phyloP scores from a whole-genome alignment of 2,113 vertebrate species.

The Lonchura striata region DNA sequence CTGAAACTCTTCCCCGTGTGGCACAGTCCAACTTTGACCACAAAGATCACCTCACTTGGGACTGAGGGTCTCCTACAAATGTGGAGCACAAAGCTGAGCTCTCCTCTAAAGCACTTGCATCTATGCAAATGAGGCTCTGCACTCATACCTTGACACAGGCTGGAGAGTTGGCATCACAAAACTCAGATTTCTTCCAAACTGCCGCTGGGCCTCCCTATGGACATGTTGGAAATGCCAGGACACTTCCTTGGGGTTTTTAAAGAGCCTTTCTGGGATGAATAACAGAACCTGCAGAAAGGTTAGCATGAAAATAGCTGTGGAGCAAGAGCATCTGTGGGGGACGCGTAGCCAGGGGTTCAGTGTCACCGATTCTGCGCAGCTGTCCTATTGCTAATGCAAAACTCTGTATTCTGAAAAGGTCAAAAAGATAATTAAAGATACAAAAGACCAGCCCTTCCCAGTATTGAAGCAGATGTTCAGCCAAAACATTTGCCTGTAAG shows the following conservation, averaged over 20 bases:
- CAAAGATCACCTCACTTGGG: background rate
- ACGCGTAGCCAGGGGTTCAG: background rate
- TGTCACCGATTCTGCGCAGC: background rate
- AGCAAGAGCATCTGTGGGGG: background rate
- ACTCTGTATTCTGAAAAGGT: constrained; percentile 51
- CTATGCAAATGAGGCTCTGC: background rate
- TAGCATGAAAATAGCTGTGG: constrained; percentile 34
- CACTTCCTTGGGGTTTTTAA: background rate
- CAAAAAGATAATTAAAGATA: constrained; percentile 60
- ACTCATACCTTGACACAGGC: background rate
- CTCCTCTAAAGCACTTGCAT: background rate
- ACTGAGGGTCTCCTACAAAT: background rate
- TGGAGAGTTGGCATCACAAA: background rate
- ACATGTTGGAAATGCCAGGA: constrained; percentile 9
- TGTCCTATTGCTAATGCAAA: constrained; percentile 20
- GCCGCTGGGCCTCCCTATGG: background rate
- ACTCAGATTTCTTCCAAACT: background rate
- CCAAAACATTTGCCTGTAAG: constrained; percentile 28
- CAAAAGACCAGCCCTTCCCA: background rate
- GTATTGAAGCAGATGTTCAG: background rate
- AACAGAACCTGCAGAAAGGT: constrained; percentile 30
- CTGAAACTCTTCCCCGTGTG: background rate
- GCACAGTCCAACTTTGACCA: background rate
- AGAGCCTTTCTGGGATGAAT: background rate
- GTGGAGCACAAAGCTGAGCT: background rate